A percentile compares a stretch with the other conserved stretches of the same genome.
Conservation (phyloP, 2,113 vertebrate genomes). For the Rhinolophus ferrumequinum region DNA sequence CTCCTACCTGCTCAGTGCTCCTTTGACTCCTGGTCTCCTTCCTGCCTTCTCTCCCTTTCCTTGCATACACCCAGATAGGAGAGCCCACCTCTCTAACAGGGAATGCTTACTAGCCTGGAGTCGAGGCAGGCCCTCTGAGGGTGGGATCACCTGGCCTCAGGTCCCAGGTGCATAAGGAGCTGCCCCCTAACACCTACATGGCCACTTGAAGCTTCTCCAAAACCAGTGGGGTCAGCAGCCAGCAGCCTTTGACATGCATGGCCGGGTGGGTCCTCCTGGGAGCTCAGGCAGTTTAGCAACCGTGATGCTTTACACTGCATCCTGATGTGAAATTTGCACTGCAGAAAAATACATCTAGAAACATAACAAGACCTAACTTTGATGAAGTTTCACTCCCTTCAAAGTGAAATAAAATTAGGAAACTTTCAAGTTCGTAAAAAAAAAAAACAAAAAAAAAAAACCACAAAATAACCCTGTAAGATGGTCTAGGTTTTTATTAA, state of each 20-base stretch:
- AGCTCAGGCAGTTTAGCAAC: accelerated
- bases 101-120: background rate
- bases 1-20: background rate
- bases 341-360: background rate
- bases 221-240: background rate
- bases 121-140: background rate
- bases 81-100: no score
- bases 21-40: background rate
- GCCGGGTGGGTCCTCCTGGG: background rate
- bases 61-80: background rate
- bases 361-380: background rate
- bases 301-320: background rate
- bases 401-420: background rate
- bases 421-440: background rate
- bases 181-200: accelerated
- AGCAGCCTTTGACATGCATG: accelerated
- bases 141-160: background rate
- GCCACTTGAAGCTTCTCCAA: background rate
- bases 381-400: background rate
- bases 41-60: background rate
- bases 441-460: no score
- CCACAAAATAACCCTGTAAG: background rate
- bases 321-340: accelerated
- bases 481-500: background rate
- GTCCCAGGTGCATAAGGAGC: background rate